phyloP scores from a whole-genome alignment of 64 coral and sea anemone species.

The Cladopsammia gracilis region DNA sequence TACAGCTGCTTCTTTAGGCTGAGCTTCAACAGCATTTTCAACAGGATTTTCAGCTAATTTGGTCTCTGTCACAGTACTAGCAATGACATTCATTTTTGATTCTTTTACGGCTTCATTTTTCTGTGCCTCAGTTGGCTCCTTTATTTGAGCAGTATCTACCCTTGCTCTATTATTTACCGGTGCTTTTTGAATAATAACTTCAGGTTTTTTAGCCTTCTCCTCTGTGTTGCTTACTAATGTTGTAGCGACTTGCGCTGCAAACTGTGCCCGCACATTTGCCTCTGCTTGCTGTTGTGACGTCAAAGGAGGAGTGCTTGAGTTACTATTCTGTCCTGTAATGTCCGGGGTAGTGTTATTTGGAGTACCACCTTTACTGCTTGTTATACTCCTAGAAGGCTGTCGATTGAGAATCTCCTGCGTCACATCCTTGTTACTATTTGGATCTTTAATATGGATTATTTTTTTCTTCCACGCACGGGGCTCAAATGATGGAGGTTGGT shows the following conservation, averaged over 20 bases:
- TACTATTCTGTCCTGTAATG: slow-evolving; percentile 70
- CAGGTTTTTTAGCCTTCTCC: slow-evolving; percentile 5
- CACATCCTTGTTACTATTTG: slow-evolving; percentile 86
- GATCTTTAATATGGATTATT: slow-evolving; percentile 79
- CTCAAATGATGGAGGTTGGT: neutral
- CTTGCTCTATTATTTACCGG: slow-evolving; percentile 1
- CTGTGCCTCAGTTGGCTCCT: neutral
- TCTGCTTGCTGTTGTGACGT: slow-evolving; percentile 48
- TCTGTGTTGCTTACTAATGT: slow-evolving; percentile 32
- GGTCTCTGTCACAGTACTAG: neutral
- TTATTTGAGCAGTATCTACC: slow-evolving; percentile 1
- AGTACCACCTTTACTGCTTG: slow-evolving; percentile 20
- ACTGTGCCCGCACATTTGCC: slow-evolving; percentile 44
- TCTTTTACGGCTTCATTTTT: neutral
- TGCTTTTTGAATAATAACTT: slow-evolving; percentile 28
- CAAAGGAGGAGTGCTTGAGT: slow-evolving; percentile 78
- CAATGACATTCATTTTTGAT: neutral
- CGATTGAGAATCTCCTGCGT: slow-evolving; percentile 81
- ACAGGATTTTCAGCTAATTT: slow-evolving; percentile 6
- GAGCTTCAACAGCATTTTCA: neutral
- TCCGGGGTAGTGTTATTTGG: slow-evolving; percentile 57
- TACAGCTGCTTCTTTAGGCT: neutral
- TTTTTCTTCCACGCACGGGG: slow-evolving; percentile 51
- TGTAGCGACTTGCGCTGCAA: slow-evolving; percentile 75
- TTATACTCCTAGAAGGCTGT: slow-evolving; percentile 34